These are phyloP conservation scores for Antechinus flavipes DNA, from an alignment of 2,113 vertebrate species.

Conservation along the genomic window DNA sequence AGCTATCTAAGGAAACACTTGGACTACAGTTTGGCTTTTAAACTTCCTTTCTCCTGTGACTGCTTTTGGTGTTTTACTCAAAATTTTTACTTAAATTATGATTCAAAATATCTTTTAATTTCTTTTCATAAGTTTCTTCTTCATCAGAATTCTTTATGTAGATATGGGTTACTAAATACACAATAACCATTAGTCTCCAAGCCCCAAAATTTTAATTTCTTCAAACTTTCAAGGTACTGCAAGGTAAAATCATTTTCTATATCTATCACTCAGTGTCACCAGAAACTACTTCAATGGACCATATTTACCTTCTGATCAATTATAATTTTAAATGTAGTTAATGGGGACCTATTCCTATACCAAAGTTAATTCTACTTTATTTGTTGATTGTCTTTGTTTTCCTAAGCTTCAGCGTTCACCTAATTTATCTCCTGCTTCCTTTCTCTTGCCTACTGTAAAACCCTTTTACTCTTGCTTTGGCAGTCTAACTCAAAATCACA, in stretches of 20 bases:
- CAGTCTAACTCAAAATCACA: not conserved
- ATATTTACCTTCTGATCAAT: conserved; percentile 2
- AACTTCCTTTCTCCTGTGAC: not conserved
- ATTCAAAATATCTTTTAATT: conserved; percentile 31
- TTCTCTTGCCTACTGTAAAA: not conserved
- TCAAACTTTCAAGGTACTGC: not conserved
- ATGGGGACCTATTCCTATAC: not conserved
- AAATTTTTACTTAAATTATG: not conserved
- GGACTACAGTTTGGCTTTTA: not conserved
- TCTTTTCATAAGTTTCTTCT: not conserved
- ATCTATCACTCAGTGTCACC: not conserved
- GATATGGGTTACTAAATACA: not conserved
- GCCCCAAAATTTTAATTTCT: not conserved
- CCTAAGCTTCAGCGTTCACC: not conserved
- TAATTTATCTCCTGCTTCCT: not conserved
- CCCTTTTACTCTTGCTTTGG: not conserved
- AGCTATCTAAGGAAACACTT: not conserved
- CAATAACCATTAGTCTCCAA: not conserved
- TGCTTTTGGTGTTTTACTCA: not conserved
- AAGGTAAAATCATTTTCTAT: not conserved
- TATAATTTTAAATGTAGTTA: not conserved
- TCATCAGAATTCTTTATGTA: not conserved
- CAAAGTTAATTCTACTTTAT: too few species aligned
- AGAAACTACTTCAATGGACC: not conserved
- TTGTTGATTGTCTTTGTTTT: not conserved